Conservation (phyloP, 2,113 vertebrate genomes). For the Burhinus oedicnemus region DNA sequence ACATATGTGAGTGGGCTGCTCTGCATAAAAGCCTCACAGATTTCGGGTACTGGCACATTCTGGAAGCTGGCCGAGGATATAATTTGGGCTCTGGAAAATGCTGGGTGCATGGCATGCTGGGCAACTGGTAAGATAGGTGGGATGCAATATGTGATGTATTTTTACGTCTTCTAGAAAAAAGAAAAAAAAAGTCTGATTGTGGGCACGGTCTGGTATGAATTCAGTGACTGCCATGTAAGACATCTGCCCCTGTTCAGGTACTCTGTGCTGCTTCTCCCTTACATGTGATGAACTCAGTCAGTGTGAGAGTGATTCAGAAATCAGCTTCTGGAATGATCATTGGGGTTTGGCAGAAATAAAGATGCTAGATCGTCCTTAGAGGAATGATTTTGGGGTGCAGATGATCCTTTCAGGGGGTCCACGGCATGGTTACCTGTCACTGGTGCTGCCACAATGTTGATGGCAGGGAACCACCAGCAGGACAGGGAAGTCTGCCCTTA, state of each 20-base stretch:
- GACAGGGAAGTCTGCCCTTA: not conserved
- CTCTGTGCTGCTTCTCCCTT: not conserved
- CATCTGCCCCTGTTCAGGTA: not conserved
- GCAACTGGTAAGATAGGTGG: not conserved
- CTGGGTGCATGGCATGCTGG: not conserved
- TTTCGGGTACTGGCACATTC: not conserved
- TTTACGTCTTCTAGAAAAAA: not conserved
- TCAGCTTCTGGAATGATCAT: not conserved
- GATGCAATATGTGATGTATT: not conserved
- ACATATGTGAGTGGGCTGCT: slow-evolving; percentile 10
- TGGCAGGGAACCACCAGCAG: not conserved
- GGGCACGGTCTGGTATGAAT: not conserved
- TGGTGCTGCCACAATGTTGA: not conserved
- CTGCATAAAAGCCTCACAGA: not conserved
- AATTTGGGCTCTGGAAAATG: not conserved
- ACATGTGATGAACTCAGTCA: not conserved
- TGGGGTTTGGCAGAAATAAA: not conserved
- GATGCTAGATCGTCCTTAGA: not conserved
- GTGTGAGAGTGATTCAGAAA: not conserved
- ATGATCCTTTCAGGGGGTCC: not conserved
- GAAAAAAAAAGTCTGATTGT: not conserved
- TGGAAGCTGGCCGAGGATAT: not conserved
- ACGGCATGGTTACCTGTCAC: not conserved
- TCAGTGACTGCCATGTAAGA: not conserved
- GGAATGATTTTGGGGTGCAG: not conserved